Evolutionary conservation across 2,113 vertebrate genomes (phyloP).

Genomic region (Chlorodrepanis virens): DNA sequence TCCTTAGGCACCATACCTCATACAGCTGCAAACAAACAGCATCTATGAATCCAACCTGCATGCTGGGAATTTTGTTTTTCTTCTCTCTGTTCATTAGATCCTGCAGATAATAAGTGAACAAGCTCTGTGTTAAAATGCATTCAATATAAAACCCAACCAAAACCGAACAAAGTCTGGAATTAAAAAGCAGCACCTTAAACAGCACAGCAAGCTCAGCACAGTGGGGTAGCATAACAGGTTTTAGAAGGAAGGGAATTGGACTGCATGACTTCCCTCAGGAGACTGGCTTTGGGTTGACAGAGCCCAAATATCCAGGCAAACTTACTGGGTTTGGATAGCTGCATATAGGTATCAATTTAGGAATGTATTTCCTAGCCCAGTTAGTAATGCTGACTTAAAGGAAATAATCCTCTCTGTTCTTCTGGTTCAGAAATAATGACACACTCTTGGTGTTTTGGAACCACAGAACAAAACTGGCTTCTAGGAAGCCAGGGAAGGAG

Average conservation of each 20-base stretch:
- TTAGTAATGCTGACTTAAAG: background rate
- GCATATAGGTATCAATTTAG: background rate
- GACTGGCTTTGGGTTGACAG: background rate
- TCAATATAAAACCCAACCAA: background rate
- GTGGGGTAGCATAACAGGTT: background rate
- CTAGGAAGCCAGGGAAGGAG: background rate
- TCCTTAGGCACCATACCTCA: constrained; percentile 79
- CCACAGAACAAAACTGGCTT: background rate
- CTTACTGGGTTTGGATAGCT: background rate
- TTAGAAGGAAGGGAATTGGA: background rate
- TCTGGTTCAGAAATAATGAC: background rate
- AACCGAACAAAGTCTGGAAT: background rate
- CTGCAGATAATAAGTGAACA: constrained; percentile 63
- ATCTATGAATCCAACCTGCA: constrained; percentile 99
- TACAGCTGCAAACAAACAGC: constrained; percentile 94
- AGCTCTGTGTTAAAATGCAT: background rate
- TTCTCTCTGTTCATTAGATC: constrained; percentile 99
- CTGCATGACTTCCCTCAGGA: background rate
- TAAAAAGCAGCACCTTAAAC: background rate
- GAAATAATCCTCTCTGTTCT: background rate
- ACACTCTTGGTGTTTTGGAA: background rate
- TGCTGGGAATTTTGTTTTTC: constrained; percentile 95
- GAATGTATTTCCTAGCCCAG: background rate
- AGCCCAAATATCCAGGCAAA: background rate
- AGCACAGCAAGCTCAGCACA: background rate